These are phyloP conservation scores for Diabrotica undecimpunctata DNA, from an alignment of 1,140 invertebrate genomes.

Conservation along the genomic window DNA sequence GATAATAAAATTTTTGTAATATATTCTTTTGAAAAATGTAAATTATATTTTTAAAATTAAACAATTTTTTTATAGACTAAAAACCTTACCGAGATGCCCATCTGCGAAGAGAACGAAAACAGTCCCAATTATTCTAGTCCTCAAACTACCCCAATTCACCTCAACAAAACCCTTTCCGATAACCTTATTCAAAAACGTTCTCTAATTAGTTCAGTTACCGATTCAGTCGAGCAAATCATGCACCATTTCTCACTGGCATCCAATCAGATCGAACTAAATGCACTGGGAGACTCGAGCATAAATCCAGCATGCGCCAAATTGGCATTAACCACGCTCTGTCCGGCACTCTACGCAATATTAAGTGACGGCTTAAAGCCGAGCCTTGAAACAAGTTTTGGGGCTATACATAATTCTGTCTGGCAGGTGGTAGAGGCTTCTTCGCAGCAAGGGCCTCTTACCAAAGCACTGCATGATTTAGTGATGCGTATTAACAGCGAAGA, in stretches of 20 bases:
- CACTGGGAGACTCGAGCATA: conserved; percentile 53
- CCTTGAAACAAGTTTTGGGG: conserved; percentile 81
- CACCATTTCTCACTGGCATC: conserved; percentile 56
- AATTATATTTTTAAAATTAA: no score
- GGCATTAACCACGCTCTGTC: conserved; percentile 70
- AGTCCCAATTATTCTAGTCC: conserved; percentile 57
- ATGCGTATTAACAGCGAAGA: conserved; percentile 81
- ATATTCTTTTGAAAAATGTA: no score
- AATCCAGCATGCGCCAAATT: conserved; percentile 65
- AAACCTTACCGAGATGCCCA: conserved; percentile 57
- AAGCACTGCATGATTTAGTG: conserved; percentile 81
- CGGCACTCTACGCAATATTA: conserved; percentile 78
- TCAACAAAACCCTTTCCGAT: conserved; percentile 46
- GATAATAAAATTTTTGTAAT: no score
- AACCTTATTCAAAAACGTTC: conserved; percentile 41
- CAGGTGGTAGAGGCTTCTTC: conserved; percentile 83
- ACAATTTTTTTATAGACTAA: conserved; percentile 47
- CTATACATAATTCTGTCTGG: conserved; percentile 85
- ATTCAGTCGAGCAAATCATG: conserved; percentile 64
- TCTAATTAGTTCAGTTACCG: conserved; percentile 62
- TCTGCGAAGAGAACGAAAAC: conserved; percentile 58
- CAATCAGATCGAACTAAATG: conserved; percentile 54
- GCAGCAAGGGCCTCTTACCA: conserved; percentile 78
- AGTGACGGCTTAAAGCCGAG: conserved; percentile 77
- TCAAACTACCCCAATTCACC: conserved; percentile 41